Conservation (phyloP, 2,888 invertebrate species). For the Sphaerophoria taeniata region DNA sequence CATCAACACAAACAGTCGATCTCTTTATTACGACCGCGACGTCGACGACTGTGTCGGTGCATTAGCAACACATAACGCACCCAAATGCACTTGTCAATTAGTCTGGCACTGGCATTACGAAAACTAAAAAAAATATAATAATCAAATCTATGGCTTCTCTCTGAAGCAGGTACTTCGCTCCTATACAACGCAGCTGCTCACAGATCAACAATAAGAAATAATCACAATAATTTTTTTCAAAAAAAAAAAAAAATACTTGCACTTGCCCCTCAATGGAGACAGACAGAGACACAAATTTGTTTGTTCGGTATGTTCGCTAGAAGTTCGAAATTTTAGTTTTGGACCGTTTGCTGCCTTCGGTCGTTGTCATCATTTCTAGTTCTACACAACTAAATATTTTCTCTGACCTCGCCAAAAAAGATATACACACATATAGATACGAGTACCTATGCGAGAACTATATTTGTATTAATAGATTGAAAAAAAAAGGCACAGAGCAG, state of each 20-base stretch:
- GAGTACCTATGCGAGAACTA: background rate
- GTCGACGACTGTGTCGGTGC: background rate
- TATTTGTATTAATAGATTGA: constrained; percentile 48
- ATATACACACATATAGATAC: background rate
- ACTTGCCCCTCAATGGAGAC: constrained; percentile 64
- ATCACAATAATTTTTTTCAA: constrained; percentile 17
- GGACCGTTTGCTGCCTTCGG: constrained; percentile 51
- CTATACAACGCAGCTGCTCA: constrained; percentile 43
- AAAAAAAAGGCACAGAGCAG: constrained; percentile 17
- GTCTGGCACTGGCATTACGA: constrained; percentile 33
- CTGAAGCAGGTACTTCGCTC: constrained; percentile 12
- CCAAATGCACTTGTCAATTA: constrained; percentile 71
- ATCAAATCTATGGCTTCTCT: constrained; percentile 53
- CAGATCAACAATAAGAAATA: constrained; percentile 59
- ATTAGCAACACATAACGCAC: constrained; percentile 58
- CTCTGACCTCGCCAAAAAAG: constrained; percentile 70
- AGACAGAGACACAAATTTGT: constrained; percentile 33
- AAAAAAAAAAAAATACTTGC: constrained; percentile 40
- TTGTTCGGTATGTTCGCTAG: constrained; percentile 14
- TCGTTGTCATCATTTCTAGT: constrained; percentile 44
- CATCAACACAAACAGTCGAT: constrained; percentile 18
- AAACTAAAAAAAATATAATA: constrained; percentile 5
- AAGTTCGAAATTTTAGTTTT: constrained; percentile 47
- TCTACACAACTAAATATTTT: constrained; percentile 26
- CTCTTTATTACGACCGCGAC: constrained; percentile 13